These are phyloP conservation scores for Callorhinus ursinus DNA, from an alignment of 2,113 vertebrate species.

Conservation along the genomic window DNA sequence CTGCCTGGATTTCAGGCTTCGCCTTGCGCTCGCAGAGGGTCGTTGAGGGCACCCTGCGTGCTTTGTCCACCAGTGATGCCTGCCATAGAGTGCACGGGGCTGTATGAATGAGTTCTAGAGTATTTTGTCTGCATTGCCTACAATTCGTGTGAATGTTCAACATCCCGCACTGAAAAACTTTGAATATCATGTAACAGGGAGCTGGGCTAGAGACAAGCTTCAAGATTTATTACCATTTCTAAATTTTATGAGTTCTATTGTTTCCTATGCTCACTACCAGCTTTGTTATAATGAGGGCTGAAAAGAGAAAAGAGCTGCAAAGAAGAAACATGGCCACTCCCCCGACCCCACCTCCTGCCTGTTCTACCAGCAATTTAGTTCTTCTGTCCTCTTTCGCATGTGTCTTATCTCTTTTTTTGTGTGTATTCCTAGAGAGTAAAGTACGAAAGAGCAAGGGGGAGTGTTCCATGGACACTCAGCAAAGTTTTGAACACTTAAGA, in stretches of 20 bases:
- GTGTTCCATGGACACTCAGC: neutral
- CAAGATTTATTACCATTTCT: conserved; percentile 60
- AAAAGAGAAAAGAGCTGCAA: neutral
- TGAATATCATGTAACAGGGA: neutral
- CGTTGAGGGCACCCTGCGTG: neutral
- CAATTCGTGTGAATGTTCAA: neutral
- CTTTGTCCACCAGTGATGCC: neutral
- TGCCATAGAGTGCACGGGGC: neutral
- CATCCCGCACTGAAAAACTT: conserved; percentile 10
- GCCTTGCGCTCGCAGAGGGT: neutral
- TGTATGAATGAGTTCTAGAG: neutral
- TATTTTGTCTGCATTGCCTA: neutral
- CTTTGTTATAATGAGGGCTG: neutral
- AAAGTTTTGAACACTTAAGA: conserved; percentile 56
- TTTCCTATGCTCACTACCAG: conserved; percentile 13
- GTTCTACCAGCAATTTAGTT: neutral
- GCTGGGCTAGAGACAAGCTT: conserved; percentile 13
- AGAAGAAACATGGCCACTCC: neutral
- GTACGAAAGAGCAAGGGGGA: neutral
- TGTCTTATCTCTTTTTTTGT: neutral
- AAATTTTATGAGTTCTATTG: conserved; percentile 46
- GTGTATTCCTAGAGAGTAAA: neutral
- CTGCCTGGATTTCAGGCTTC: neutral
- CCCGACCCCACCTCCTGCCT: neutral
- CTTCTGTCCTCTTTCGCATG: neutral